Conservation (phyloP, 2,797 vertebrate species). For the Capromys pilorides region DNA sequence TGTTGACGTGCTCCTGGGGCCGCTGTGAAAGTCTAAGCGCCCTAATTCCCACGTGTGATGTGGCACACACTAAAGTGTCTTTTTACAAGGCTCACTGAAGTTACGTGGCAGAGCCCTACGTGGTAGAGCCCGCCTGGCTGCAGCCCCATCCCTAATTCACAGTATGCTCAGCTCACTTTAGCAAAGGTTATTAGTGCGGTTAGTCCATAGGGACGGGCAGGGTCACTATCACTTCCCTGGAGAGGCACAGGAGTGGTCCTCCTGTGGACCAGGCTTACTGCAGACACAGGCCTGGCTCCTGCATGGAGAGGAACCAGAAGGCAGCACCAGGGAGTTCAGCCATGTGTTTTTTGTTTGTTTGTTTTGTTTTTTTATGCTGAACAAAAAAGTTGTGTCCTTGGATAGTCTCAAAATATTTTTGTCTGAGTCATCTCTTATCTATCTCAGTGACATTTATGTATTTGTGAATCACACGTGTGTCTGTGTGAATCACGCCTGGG, state of each 20-base stretch:
- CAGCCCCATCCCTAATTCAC: not conserved
- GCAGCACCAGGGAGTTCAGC: not conserved
- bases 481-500: not conserved
- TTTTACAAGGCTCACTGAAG: not conserved
- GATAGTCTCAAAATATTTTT: slow-evolving; percentile 21
- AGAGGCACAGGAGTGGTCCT: not conserved
- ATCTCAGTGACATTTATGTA: not conserved
- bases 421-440: not conserved
- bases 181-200: not conserved
- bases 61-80: not conserved
- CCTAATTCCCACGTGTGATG: not conserved
- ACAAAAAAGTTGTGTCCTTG: not conserved
- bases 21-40: not conserved
- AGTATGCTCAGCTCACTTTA: not conserved
- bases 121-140: too few relatives aligned
- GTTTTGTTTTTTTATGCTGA: not conserved
- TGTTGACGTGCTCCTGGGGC: not conserved
- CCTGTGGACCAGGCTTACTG: not conserved
- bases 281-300: not conserved
- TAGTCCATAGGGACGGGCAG: not conserved
- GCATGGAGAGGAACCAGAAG: not conserved
- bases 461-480: slow-evolving; percentile 13
- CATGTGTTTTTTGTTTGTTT: too few relatives aligned
- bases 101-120: not conserved
- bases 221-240: not conserved